These are phyloP conservation scores for Anniella stebbinsi DNA, from an alignment of 2,797 vertebrate genomes.

Conservation along the genomic window DNA sequence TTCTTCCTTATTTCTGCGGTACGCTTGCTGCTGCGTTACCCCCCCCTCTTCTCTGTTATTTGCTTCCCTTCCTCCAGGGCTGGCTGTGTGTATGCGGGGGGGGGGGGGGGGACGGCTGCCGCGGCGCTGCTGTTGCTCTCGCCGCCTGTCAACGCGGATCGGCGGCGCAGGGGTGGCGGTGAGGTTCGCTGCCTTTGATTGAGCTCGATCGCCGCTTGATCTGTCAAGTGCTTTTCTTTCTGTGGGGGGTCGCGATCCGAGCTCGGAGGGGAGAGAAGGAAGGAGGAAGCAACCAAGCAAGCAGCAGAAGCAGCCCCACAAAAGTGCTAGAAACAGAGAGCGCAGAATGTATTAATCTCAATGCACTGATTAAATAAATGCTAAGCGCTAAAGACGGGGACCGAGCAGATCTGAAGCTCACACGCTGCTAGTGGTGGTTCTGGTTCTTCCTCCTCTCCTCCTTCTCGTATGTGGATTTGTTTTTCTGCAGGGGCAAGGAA, in stretches of 20 bases:
- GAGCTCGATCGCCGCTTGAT: background rate
- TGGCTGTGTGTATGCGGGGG: background rate
- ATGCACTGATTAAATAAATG: background rate
- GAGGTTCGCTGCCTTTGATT: background rate
- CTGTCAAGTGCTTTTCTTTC: constrained; percentile 2
- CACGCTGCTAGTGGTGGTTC: too few species aligned
- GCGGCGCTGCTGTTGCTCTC: background rate
- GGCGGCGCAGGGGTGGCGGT: background rate
- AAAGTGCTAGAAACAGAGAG: background rate
- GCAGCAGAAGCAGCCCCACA: background rate
- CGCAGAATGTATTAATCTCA: background rate
- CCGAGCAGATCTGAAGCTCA: background rate
- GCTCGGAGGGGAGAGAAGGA: background rate
- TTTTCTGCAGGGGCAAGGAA: background rate
- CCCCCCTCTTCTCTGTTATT: background rate
- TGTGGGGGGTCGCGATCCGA: background rate
- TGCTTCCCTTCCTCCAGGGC: constrained; percentile 1
- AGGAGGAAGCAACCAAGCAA: background rate
- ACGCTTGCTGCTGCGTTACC: background rate
- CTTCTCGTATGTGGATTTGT: background rate
- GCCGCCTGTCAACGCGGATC: constrained; percentile 33
- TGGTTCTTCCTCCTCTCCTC: background rate
- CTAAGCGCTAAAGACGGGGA: background rate
- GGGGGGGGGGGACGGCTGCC: background rate
- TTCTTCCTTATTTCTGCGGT: constrained; percentile 12